Evolutionary conservation across 2,797 vertebrate genomes (phyloP).

Genomic region (Smutsia gigantea): DNA sequence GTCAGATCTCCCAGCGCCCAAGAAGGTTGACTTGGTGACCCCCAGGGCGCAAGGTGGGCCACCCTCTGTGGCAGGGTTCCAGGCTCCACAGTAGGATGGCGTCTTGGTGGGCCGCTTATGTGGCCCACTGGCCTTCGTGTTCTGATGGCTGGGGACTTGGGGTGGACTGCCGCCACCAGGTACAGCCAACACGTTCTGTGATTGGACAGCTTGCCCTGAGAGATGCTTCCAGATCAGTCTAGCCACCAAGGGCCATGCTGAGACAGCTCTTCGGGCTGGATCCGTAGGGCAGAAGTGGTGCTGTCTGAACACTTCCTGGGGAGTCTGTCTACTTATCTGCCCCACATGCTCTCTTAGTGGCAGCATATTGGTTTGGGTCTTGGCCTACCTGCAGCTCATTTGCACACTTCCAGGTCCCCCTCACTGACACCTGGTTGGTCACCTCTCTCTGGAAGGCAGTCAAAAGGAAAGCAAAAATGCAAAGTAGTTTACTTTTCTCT

Average conservation of each 20-base stretch:
- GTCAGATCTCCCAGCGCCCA: accelerated
- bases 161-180: background rate
- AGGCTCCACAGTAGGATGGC: accelerated
- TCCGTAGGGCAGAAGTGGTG: accelerated
- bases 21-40: accelerated
- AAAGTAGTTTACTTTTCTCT: background rate
- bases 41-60: background rate
- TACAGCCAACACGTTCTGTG: accelerated
- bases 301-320: accelerated
- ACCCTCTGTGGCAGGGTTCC: background rate
- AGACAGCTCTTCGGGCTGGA: background rate
- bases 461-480: background rate
- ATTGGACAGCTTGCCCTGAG: background rate
- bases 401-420: accelerated
- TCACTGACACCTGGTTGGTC: background rate
- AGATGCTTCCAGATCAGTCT: background rate
- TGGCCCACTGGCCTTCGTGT: background rate
- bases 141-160: background rate
- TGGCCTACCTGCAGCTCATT: background rate
- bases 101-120: accelerated
- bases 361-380: accelerated
- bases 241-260: background rate
- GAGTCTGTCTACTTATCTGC: too few species aligned
- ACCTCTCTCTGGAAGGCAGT: background rate
- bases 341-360: accelerated